Conservation (phyloP, 1,140 invertebrate genomes). For the Drosophila takahashii region DNA sequence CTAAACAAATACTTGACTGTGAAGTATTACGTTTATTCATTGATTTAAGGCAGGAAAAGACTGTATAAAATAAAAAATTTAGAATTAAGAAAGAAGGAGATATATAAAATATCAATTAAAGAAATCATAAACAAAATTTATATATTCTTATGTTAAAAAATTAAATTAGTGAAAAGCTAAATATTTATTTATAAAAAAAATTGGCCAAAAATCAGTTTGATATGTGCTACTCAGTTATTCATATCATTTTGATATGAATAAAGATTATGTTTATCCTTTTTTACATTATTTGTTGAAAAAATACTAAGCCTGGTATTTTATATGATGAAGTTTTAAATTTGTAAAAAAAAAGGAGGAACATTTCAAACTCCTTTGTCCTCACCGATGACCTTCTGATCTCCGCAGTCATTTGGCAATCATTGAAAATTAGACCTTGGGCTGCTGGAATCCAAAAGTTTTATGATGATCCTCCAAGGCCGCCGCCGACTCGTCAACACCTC, state of each 20-base stretch:
- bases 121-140: no score
- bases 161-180: no score
- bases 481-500: slow-evolving; percentile 56
- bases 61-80: not conserved
- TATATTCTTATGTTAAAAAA: no score
- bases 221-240: no score
- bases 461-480: slow-evolving; percentile 15
- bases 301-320: no score
- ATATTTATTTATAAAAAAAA: no score
- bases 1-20: slow-evolving; percentile 15
- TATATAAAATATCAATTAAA: not conserved
- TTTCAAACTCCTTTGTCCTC: not conserved
- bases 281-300: no score
- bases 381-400: slow-evolving; percentile 9
- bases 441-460: slow-evolving; percentile 9
- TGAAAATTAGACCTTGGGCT: not conserved
- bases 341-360: not conserved
- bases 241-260: no score
- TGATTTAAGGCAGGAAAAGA: not conserved
- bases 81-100: not conserved
- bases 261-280: no score
- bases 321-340: no score
- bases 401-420: slow-evolving; percentile 4
- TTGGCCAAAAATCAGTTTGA: no score
- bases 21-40: not conserved